Evolutionary conservation across 2,113 vertebrate species (phyloP).

Genomic region (Phalacrocorax aristotelis): DNA sequence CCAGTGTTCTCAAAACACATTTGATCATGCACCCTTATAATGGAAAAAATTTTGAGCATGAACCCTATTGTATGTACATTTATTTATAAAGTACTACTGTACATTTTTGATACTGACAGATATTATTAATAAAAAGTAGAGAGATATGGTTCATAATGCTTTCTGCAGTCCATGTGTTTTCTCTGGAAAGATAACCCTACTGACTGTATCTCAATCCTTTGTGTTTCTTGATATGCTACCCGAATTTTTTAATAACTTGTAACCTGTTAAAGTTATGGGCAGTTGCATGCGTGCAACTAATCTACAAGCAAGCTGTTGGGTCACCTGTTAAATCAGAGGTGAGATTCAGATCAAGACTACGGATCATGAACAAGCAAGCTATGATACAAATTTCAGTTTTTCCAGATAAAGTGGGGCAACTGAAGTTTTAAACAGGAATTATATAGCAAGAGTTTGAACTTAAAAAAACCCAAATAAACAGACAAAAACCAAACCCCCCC

Average conservation of each 20-base stretch:
- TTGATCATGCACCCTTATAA: background rate
- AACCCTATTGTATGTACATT: background rate
- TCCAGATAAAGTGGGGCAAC: rapidly evolving
- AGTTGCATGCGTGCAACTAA: background rate
- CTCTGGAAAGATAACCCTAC: background rate
- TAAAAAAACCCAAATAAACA: background rate
- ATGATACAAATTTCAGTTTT: background rate
- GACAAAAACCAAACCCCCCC: background rate
- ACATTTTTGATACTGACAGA: background rate
- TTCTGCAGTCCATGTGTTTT: background rate
- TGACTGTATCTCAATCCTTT: background rate
- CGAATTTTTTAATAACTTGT: background rate
- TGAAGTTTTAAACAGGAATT: background rate
- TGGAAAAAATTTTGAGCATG: background rate
- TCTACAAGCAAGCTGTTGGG: background rate
- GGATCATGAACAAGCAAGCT: background rate
- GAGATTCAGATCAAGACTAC: background rate
- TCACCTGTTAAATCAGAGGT: background rate
- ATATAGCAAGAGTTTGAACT: background rate
- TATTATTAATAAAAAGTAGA: background rate
- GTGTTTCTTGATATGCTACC: background rate
- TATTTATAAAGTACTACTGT: background rate
- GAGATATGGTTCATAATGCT: background rate
- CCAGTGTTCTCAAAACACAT: background rate
- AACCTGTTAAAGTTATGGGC: background rate